Evolutionary conservation across 1,140 invertebrate genomes (phyloP), one percentile per base, ranked within the genome.

Genomic region (Sinella curviseta): DNA sequence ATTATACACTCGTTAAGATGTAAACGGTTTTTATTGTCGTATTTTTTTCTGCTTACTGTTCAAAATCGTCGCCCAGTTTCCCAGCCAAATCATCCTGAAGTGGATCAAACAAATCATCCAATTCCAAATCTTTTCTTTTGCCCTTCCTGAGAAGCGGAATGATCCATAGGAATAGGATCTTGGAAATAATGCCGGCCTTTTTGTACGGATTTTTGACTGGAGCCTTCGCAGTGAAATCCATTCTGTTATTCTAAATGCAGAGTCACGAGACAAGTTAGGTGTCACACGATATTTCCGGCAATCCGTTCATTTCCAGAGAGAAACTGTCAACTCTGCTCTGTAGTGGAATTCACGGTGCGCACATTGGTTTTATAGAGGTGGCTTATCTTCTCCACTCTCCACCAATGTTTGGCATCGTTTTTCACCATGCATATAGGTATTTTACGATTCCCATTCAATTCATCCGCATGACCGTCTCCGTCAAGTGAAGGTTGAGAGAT

Each of bases 61-160:
- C 75, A 1, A 81, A 33, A 20, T 24, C 0, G 3, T 75, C 70
- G 1, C 57, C 35, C 3, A 81, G 20, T 24, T 36, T 67, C 1
- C 35, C 34, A 14, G 80, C 14, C 0, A 8, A 1, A 33, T 81
- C 55, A 28, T 65, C 73, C 33, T 75, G n/a, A 0, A 84, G 80
- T 34, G 83, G 60, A 16, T 81, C 48, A 76, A 82, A 85, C 8
- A 86, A 77, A 67, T 86, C 86, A n/a, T 81, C 76, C 24, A 85
- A 16, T 31, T 84, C 82, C 17, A 86, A 77, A 30, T 85, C 83
- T 3, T 83, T 84, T 31, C 82, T 77, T 31, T 79, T 78, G 16
- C 83, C 83, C 54, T 80, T 79, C 48, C 76, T 70, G 57, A 84
- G 83, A 20, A 83, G 60, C 30, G 80, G 78, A 33, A 83, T 33